Evolutionary conservation across 2,113 vertebrate species (phyloP).

Genomic region (Festucalex cinctus): DNA sequence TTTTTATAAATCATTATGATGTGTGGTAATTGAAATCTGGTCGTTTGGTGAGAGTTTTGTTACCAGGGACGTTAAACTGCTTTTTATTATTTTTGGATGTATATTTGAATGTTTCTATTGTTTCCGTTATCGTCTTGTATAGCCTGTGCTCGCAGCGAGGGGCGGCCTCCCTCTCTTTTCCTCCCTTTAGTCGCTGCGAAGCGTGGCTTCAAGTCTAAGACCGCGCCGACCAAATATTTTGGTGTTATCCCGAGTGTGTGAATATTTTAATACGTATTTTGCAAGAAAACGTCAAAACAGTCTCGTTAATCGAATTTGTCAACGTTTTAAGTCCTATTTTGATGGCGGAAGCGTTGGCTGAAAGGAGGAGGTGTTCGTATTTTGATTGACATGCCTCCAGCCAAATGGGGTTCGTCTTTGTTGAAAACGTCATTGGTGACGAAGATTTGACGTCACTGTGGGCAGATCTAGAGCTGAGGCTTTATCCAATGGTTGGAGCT

Average conservation of each 20-base stretch:
- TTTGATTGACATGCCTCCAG: constrained; percentile 41
- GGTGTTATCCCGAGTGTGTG: fast-evolving
- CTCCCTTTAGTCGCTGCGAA: constrained; percentile 8
- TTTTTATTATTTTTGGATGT: not conserved
- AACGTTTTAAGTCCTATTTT: constrained; percentile 46
- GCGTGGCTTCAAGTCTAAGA: constrained; percentile 19
- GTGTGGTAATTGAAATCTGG: not conserved
- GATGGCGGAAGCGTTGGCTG: constrained; percentile 73
- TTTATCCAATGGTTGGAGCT: constrained; percentile 53
- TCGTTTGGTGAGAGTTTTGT: too few species aligned
- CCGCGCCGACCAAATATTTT: not conserved
- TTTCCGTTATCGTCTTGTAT: constrained; percentile 23
- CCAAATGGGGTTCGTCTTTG: constrained; percentile 30
- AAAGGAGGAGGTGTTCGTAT: constrained; percentile 27
- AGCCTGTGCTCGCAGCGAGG: constrained; percentile 41
- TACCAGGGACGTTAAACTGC: too few species aligned
- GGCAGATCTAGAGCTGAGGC: not conserved
- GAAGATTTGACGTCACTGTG: constrained; percentile 22
- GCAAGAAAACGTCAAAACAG: not conserved
- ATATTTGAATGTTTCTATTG: not conserved
- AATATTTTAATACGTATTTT: too few species aligned
- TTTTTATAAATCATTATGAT: not conserved
- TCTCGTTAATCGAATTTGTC: constrained; percentile 8
- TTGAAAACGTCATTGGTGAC: not conserved
- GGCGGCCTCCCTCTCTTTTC: constrained; percentile 52